Evolutionary conservation across 2,113 vertebrate species (phyloP), one percentile per base, ranked within the genome.

Genomic region (Paralichthys olivaceus): DNA sequence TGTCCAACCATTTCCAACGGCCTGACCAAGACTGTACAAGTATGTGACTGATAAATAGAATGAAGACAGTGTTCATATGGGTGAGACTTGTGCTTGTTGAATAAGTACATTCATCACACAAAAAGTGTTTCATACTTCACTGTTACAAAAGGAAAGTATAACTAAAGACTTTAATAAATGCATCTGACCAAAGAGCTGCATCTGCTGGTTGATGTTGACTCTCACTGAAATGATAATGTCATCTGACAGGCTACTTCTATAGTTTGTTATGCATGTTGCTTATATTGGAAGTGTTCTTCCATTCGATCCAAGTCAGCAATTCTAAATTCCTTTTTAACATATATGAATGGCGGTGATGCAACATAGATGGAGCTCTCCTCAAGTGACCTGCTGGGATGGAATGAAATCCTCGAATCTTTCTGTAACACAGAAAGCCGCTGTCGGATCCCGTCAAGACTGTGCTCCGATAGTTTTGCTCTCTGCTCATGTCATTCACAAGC

Each of bases 401-500:
- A 69, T 34, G 5, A 17, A 29, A 66, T 28, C 20, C 28, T 25
- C 17, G 37, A 67, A 61, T 79, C 17, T 45, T 14, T 14, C 59
- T 49, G 45, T 4, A 79, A 14, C 45, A 70, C 49, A 45, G 51
- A 25, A 8, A 43, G 47, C 59, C 37, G 64, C 69, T 47, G 67
- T 60, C 54, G 54, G 69, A 77, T 65, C 43, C 34, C 47, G 64
- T 73, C 69, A 72, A 61, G 2, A 4, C 64, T 49, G 47, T 20
- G 34, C 55, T 40, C 26, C 64, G 62, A 54, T 3, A 40, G 45
- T 53, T 73, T 54, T 55, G 53, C 40, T 59, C 54, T 78, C 53
- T 55, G 40, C 58, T 73, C 58, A 32, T 25, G 53, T 64, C 59
- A 26, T 80, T 80, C 58, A 62, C 47, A 68, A 58, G 62, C 54